Evolutionary conservation across 2,888 invertebrate genomes (phyloP).

Genomic region (Stramonita haemastoma): DNA sequence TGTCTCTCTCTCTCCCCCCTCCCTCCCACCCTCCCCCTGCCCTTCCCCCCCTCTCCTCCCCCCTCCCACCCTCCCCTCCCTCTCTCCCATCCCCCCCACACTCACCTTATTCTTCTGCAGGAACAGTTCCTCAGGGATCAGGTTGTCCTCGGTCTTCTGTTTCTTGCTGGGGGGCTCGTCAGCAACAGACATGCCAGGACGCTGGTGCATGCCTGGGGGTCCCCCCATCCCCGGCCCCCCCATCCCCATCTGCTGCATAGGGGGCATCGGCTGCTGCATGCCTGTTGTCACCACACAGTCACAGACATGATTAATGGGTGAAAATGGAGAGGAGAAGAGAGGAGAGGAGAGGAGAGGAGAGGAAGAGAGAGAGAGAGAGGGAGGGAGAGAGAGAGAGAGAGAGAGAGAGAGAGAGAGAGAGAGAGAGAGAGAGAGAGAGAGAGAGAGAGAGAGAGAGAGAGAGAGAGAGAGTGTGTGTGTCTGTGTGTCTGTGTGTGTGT

Average conservation of each 20-base stretch:
- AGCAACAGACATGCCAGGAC: slow-evolving; percentile 73
- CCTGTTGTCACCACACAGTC: background rate
- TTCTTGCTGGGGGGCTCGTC: slow-evolving; percentile 94
- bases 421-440: no score
- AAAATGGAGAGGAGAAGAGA: no score
- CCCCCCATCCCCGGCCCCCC: slow-evolving; percentile 36
- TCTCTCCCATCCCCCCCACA: background rate
- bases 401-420: no score
- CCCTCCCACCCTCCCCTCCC: no score
- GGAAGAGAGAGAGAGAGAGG: background rate
- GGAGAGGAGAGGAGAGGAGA: background rate
- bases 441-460: no score
- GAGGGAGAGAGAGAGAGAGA: no score
- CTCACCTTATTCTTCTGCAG: slow-evolving; percentile 68
- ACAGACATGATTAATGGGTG: background rate
- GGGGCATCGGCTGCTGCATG: slow-evolving; percentile 48
- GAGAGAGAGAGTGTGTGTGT: no score
- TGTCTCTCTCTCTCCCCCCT: background rate
- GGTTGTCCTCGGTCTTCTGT: slow-evolving; percentile 92
- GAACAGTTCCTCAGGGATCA: slow-evolving; percentile 93
- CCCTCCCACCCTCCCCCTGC: no score
- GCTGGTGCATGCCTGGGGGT: slow-evolving; percentile 50
- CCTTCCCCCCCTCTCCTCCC: no score
- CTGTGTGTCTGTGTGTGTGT: no score
- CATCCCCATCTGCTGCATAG: slow-evolving; percentile 56